Base-by-base conservation (phyloP, 2,113 vertebrate genomes). In the Acrocephalus kingi region DNA sequence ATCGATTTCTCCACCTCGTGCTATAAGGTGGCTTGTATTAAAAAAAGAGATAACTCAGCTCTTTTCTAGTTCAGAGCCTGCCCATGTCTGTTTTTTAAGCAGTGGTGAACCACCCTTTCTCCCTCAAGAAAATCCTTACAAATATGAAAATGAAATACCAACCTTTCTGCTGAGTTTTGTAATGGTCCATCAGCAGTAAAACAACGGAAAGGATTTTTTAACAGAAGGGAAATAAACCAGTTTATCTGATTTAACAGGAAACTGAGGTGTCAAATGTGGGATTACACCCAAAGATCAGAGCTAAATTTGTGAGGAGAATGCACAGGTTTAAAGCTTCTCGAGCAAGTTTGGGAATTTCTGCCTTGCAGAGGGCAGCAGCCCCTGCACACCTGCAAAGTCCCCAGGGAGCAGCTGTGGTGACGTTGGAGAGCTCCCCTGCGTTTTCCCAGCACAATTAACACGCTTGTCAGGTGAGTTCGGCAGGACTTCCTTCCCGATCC, bases 381-480 rank as follows among this genome's bases (percentile, higher is more conserved):
- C 67, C 54, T 17, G 27, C 16, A 30, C 31, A 16, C 15, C 14
- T 39, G 55, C 39, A 22, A 8, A 11, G 18, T 22, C 33, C 2
- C 0, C 56, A 4, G 52, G 15, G 13, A 3, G 3, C 33, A 20
- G 54, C n/a, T 5, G 22, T 7, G 39, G 1, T 1, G 8, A 1
- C 0, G 0, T 0, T 13, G 1, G 20, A 25, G 52, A 17, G 17
- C 79, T 74, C 67, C 6, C 61, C 71, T 46, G 31, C 3, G 0
- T 10, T 61, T 35, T 6, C 87, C 61, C 78, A 14, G 5, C 7
- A 30, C 39, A 7, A 15, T 15, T 46, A 20, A n/a, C 69, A 15
- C 21, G 6, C 6, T 0, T 15, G 23, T 3, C 67, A 35, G 69
- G 64, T 55, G 84, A 52, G 55, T 11, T 21, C 27, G 66, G 52